Percentiles rank a stretch among this genome's conserved stretches.
phyloP scores from a whole-genome alignment of 2,888 invertebrate genomes.

The Pyrocoelia pectoralis region DNA sequence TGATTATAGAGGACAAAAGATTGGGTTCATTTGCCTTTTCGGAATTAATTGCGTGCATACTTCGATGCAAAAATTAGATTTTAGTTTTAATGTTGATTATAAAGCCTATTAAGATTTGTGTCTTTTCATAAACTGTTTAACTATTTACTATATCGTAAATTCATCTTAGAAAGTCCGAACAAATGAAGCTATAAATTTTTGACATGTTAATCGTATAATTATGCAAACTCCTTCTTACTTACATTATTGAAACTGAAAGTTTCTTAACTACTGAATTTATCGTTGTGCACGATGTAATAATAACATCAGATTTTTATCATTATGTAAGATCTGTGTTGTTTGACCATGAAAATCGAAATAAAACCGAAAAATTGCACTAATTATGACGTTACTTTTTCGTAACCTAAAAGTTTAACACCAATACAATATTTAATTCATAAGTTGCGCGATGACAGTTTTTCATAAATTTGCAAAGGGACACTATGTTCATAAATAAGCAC shows the following conservation, averaged over 20 bases:
- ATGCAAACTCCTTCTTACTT: neutral
- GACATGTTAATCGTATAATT: neutral
- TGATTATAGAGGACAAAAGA: slow-evolving; percentile 13
- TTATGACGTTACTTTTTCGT: no score
- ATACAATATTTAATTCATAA: no score
- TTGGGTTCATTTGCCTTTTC: slow-evolving; percentile 12
- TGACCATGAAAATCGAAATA: no score
- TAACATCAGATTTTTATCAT: no score
- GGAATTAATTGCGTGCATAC: slow-evolving; percentile 8
- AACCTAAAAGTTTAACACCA: no score
- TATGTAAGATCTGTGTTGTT: no score
- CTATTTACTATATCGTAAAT: neutral
- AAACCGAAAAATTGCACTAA: no score
- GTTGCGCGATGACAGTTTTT: no score
- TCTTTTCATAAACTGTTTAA: neutral
- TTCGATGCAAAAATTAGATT: slow-evolving; percentile 8
- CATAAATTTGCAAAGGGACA: no score
- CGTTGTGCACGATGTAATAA: neutral
- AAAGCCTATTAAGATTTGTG: neutral
- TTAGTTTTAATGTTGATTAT: slow-evolving; percentile 2
- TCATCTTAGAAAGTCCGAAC: neutral
- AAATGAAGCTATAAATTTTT: neutral
- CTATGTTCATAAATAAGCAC: no score
- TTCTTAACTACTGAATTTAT: neutral
- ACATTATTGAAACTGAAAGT: neutral